A percentile compares a stretch with the other conserved stretches of the same genome.
phyloP scores from a whole-genome alignment of 2,113 vertebrate species.

The Lasiurus cinereus region DNA sequence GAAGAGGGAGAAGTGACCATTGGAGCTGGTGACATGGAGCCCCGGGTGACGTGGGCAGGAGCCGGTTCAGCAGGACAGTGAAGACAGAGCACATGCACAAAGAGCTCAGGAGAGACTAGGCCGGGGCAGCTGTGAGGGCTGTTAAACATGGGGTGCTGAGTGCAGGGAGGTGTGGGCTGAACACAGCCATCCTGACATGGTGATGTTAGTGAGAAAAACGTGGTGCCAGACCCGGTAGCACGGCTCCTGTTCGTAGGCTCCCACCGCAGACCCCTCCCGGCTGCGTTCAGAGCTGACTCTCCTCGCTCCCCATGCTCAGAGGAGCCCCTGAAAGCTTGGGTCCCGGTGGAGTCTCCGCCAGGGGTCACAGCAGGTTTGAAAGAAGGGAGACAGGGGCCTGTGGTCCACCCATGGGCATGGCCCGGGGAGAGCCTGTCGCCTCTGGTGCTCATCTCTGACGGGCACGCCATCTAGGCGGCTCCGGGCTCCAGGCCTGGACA shows the following conservation, averaged over 20 bases:
- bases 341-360: neutral
- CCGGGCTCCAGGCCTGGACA: rapidly evolving
- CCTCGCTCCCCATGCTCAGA: neutral
- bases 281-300: too few species aligned
- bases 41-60: neutral
- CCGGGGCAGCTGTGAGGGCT: neutral
- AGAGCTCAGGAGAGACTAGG: too few species aligned
- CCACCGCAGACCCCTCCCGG: too few species aligned
- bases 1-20: neutral
- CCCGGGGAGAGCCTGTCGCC: neutral
- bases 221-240: neutral
- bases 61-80: neutral
- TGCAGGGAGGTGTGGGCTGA: neutral
- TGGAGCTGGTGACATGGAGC: neutral
- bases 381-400: neutral
- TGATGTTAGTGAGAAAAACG: neutral
- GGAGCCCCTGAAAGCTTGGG: neutral
- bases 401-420: rapidly evolving
- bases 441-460: neutral
- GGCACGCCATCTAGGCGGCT: neutral
- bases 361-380: neutral
- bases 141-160: neutral
- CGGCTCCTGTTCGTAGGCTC: too few species aligned
- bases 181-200: neutral
- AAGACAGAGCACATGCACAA: neutral